These are phyloP conservation scores for Albula glossodonta DNA, from an alignment of 2,113 vertebrate genomes.

Conservation along the genomic window DNA sequence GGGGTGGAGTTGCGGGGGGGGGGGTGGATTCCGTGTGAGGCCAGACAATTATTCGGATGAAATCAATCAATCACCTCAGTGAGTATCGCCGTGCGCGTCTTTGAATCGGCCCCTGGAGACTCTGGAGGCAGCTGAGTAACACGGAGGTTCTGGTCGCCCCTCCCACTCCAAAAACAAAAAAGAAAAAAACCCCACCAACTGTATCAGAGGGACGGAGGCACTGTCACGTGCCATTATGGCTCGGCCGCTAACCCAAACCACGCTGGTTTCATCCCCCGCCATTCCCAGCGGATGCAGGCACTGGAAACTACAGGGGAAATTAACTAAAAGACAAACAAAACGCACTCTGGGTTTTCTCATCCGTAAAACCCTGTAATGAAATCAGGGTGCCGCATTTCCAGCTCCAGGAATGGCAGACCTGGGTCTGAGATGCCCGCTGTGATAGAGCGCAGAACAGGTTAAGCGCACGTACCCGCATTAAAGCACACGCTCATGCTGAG, in stretches of 20 bases:
- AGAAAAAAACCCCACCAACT: background rate
- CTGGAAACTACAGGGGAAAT: background rate
- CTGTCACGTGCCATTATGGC: background rate
- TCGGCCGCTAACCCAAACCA: background rate
- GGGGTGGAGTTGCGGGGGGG: background rate
- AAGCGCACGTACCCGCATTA: too few species aligned
- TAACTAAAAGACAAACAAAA: background rate
- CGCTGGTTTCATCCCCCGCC: background rate
- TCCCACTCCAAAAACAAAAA: too few species aligned
- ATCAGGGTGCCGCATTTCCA: background rate
- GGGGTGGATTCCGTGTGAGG: background rate
- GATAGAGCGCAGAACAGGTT: too few species aligned
- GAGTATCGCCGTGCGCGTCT: conserved; percentile 35
- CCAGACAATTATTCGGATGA: conserved; percentile 65
- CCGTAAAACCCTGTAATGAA: background rate
- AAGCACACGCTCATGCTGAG: too few species aligned
- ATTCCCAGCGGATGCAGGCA: background rate
- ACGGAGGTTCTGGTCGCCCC: too few species aligned
- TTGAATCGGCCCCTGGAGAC: conserved; percentile 48
- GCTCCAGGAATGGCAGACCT: background rate
- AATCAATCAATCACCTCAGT: conserved; percentile 67
- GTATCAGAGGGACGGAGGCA: background rate
- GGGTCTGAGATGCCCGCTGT: background rate
- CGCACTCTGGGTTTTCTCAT: background rate
- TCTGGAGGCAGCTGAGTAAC: background rate